Evolutionary conservation across 2,888 invertebrate genomes (phyloP), one percentile per base, ranked within the genome.

Genomic region (Oxytorus armatus): DNA sequence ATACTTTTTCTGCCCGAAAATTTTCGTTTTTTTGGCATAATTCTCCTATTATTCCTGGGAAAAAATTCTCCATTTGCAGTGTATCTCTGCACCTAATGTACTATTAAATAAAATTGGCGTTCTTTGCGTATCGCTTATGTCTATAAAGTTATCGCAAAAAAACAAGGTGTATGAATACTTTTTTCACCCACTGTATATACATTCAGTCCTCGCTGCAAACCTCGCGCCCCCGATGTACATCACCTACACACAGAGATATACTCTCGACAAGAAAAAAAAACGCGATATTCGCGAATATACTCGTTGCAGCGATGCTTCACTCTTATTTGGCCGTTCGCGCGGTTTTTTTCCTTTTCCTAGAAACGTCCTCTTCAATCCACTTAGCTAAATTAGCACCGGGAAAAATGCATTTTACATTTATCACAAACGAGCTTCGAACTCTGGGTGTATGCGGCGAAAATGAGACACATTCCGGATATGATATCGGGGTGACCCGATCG

Each of bases 331-430:
- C 66, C 42, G 47, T 55, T 55, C n/a, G n/a, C n/a, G 8, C n/a
- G 57, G 66, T 61, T 39, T 44, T 39, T 4, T 18, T 33, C 21
- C 36, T 16, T 1, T 10, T 21, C 36, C 16, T 18, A 10, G 10
- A 11, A 44, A 42, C 29, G 42, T 23, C 3, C 47, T 39, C 39
- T 65, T 74, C 77, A 73, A 81, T 65, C 29, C 80, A 69, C 77
- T 81, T 74, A 74, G 68, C 59, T n/a, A 73, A 77, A 77, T 80
- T 73, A 77, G 73, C 53, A 57, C 73, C 51, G 49, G 29, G 47
- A 53, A 23, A 65, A 61, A 69, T 1, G 44, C 65, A 69, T 57
- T 70, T 74, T 57, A 57, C 39, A 36, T 53, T 80, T 76, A 73
- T 79, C 68, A 61, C 39, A 7, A 61, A 53, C 44, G 66, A 72